Evolutionary conservation across 1,140 invertebrate genomes (phyloP).

Genomic region (Philaenus spumarius): DNA sequence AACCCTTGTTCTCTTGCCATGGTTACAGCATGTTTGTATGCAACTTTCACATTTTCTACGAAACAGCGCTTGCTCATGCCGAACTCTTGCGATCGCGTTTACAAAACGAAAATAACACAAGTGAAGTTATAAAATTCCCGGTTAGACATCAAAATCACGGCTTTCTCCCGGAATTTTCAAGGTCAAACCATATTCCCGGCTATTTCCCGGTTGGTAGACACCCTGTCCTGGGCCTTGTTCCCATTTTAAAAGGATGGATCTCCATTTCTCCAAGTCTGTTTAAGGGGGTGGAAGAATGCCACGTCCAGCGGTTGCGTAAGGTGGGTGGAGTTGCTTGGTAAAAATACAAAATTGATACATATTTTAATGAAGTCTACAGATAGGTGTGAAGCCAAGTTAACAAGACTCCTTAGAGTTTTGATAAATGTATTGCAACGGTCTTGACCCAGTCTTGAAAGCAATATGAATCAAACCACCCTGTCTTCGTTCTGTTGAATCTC

Average conservation of each 20-base stretch:
- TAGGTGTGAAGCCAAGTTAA: constrained; percentile 40
- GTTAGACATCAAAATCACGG: no score
- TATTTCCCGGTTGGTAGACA: no score
- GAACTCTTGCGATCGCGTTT: no score
- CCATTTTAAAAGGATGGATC: constrained; percentile 33
- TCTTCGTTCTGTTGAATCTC: constrained; percentile 26
- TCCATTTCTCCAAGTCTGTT: constrained; percentile 36
- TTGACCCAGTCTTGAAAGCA: constrained; percentile 20
- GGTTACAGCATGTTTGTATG: no score
- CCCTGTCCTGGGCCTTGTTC: constrained; percentile 24
- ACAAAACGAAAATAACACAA: no score
- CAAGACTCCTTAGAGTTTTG: constrained; percentile 15
- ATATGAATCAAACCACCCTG: constrained; percentile 20
- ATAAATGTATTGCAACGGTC: constrained; percentile 11
- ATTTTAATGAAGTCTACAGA: constrained; percentile 31
- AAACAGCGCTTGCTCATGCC: no score
- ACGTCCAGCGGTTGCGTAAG: no score
- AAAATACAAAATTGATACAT: constrained; percentile 39
- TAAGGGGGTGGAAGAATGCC: constrained; percentile 35
- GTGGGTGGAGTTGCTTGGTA: no score
- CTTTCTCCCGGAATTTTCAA: no score
- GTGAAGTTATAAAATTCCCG: constrained; percentile 21
- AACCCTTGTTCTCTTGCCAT: no score
- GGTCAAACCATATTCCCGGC: no score
- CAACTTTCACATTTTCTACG: no score